Percentiles rank a stretch among this genome's conserved stretches.
These are phyloP conservation scores for Molossus alvarezi DNA, from an alignment of 2,797 vertebrate species.

Conservation along the genomic window DNA sequence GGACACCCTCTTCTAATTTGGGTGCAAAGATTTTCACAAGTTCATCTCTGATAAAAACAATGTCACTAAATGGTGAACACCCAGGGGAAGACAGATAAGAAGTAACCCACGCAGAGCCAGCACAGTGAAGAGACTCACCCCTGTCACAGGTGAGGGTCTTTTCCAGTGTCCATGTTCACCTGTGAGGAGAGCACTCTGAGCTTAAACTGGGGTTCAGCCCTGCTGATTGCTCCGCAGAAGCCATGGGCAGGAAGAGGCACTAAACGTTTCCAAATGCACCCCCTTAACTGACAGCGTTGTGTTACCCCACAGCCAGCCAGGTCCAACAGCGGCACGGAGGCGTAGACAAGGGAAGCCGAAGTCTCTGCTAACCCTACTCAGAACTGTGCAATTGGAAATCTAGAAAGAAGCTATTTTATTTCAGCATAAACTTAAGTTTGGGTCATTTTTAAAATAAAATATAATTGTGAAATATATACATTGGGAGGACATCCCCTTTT, in stretches of 20 bases:
- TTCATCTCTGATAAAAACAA: conserved; percentile 46
- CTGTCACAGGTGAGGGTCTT: not conserved
- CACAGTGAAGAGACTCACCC: not conserved
- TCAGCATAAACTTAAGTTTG: not conserved
- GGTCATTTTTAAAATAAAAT: not conserved
- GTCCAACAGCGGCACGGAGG: not conserved
- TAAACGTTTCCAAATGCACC: not conserved
- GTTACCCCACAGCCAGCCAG: not conserved
- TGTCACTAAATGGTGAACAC: conserved; percentile 35
- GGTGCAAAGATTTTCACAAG: conserved; percentile 12
- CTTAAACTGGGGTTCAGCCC: not conserved
- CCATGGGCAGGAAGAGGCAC: not conserved
- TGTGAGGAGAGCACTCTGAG: not conserved
- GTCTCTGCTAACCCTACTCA: not conserved
- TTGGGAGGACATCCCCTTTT: not conserved
- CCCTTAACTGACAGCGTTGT: not conserved
- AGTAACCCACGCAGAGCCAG: not conserved
- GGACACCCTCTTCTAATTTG: conserved; percentile 49
- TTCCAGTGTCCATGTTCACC: not conserved
- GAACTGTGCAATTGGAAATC: not conserved
- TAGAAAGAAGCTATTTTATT: not conserved
- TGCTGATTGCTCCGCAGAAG: not conserved
- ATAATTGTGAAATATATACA: not conserved
- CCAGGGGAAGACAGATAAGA: not conserved
- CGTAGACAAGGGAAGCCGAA: not conserved